These are phyloP conservation scores for Abscondita cerata DNA, from an alignment of 2,888 invertebrate genomes.

Conservation along the genomic window DNA sequence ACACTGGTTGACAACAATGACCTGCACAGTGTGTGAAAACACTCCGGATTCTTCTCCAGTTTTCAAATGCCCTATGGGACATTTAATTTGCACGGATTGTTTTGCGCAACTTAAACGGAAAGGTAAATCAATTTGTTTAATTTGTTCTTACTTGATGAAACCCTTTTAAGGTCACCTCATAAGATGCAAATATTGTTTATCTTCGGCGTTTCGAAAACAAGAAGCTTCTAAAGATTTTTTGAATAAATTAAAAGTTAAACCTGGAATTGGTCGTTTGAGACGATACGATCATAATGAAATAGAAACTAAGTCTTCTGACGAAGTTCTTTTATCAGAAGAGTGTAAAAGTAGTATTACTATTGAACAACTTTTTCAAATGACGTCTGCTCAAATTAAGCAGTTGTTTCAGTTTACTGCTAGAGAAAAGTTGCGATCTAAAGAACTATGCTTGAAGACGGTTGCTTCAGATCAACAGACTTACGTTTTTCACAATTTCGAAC, in stretches of 20 bases:
- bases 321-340: not conserved
- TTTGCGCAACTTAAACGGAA: conserved; percentile 45
- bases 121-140: conserved; percentile 37
- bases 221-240: conserved; percentile 46
- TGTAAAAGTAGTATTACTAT: conserved; percentile 42
- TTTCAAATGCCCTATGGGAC: conserved; percentile 51
- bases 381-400: conserved; percentile 39
- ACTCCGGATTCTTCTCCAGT: conserved; percentile 50
- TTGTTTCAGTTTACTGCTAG: conserved; percentile 36
- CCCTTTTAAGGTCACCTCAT: conserved; percentile 34
- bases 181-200: conserved; percentile 38
- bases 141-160: not conserved
- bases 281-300: conserved; percentile 38
- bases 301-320: not conserved
- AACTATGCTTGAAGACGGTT: too few species aligned
- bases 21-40: conserved; percentile 50
- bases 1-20: conserved; percentile 48
- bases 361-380: conserved; percentile 48
- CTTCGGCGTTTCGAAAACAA: conserved; percentile 36
- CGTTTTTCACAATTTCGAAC: not conserved
- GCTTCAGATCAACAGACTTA: too few species aligned
- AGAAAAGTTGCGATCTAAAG: not conserved
- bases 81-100: conserved; percentile 51
- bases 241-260: conserved; percentile 48
- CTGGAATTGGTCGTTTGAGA: conserved; percentile 51